A percentile compares a stretch with the other conserved stretches of the same genome.
These are phyloP conservation scores for Epinotia nisella DNA, from an alignment of 2,888 invertebrate species.

Conservation along the genomic window DNA sequence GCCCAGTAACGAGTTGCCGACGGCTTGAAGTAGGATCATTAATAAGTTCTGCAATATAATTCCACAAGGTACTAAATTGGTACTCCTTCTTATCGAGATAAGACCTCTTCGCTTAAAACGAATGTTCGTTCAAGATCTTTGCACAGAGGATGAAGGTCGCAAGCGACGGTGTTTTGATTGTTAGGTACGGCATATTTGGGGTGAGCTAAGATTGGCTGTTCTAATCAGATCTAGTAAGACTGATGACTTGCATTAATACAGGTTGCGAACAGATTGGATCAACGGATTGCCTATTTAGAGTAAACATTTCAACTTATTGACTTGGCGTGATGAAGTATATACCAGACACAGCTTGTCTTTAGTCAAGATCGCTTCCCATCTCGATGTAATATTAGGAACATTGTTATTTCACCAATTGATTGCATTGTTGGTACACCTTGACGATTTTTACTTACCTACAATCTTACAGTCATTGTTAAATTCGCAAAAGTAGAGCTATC, in stretches of 20 bases:
- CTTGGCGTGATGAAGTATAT: constrained; percentile 30
- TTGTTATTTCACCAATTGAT: not conserved
- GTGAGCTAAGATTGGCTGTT: constrained; percentile 60
- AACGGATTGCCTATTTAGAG: constrained; percentile 59
- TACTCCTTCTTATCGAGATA: constrained; percentile 48
- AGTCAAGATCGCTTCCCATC: not conserved
- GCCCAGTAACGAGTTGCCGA: constrained; percentile 69
- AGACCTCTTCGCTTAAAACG: constrained; percentile 54
- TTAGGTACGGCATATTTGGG: constrained; percentile 52
- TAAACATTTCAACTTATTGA: constrained; percentile 45
- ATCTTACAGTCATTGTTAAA: too few species aligned
- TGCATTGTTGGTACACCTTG: not conserved
- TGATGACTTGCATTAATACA: constrained; percentile 72
- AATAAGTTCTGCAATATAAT: constrained; percentile 63
- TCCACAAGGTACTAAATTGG: constrained; percentile 60
- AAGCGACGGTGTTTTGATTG: constrained; percentile 48
- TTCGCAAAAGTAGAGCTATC: too few species aligned
- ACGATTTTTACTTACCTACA: not conserved
- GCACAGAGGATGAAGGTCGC: constrained; percentile 55
- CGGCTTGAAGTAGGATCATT: constrained; percentile 70
- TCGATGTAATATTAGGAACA: not conserved
- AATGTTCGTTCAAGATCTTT: constrained; percentile 47
- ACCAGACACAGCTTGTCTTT: not conserved
- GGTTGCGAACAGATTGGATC: constrained; percentile 67
- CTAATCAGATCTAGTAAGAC: constrained; percentile 69